Evolutionary conservation across 2,888 invertebrate species (phyloP).

Genomic region (Omphaloscelis lunosa): DNA sequence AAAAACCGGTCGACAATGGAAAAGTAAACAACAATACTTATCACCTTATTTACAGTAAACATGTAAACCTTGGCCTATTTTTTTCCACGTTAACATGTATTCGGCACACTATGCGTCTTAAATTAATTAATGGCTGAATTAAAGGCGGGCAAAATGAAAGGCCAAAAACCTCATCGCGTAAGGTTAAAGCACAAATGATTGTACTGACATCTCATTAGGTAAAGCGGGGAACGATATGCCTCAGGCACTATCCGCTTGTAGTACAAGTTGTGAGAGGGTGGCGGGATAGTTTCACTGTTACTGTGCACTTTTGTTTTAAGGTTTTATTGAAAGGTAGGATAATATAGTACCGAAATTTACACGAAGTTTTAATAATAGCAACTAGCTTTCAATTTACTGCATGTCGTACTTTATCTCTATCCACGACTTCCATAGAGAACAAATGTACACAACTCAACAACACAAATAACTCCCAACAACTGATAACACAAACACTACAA

Average conservation of each 20-base stretch:
- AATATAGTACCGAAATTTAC: not conserved
- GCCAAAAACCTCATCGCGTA: conserved; percentile 88
- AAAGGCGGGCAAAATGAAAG: conserved; percentile 85
- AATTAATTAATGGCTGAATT: conserved; percentile 84
- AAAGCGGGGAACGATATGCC: conserved; percentile 87
- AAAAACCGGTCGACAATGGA: conserved; percentile 57
- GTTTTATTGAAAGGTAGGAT: not conserved
- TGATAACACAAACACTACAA: too few relatives aligned
- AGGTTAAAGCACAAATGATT: conserved; percentile 90
- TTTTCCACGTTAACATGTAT: conserved; percentile 42
- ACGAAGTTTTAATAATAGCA: not conserved
- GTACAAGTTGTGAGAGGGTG: conserved; percentile 57
- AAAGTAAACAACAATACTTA: conserved; percentile 46
- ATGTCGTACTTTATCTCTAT: not conserved
- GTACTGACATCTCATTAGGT: conserved; percentile 91
- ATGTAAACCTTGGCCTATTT: conserved; percentile 58
- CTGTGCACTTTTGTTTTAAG: not conserved
- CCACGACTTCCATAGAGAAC: not conserved
- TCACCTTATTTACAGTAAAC: conserved; percentile 35
- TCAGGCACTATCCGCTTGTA: conserved; percentile 77
- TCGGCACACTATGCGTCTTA: conserved; percentile 67
- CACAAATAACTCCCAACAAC: too few relatives aligned
- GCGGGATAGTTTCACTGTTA: conserved; percentile 42
- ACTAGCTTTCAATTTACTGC: not conserved
- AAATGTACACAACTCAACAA: too few relatives aligned